phyloP scores from a whole-genome alignment of 2,797 vertebrate species.

The Neosilurus hyrtlii region DNA sequence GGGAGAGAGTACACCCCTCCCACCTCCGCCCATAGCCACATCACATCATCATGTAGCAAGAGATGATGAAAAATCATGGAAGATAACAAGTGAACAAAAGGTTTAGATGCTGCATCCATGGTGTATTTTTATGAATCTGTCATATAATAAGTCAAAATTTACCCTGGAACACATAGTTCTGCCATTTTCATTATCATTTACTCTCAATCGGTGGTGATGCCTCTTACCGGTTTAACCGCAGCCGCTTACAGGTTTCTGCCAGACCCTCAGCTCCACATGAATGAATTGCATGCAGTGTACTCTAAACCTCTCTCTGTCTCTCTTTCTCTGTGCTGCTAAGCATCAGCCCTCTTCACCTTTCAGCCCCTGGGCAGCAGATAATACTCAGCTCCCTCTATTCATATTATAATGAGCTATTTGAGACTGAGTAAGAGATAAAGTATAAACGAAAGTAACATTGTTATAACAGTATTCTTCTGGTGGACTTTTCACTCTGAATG shows the following conservation, averaged over 20 bases:
- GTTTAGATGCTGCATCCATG: not conserved
- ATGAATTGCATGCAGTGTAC: conserved; percentile 6
- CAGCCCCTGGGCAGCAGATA: conserved; percentile 29
- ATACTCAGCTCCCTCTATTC: conserved; percentile 41
- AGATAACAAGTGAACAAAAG: not conserved
- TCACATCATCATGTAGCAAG: not conserved
- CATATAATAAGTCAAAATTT: not conserved
- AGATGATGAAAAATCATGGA: not conserved
- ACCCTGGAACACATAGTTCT: not conserved
- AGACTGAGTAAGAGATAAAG: conserved; percentile 28
- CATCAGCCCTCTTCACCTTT: conserved; percentile 45
- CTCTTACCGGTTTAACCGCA: conserved; percentile 4
- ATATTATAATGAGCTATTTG: conserved; percentile 54
- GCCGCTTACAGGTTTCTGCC: not conserved
- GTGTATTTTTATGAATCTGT: not conserved
- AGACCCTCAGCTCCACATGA: not conserved
- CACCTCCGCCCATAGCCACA: not conserved
- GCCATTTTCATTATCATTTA: not conserved
- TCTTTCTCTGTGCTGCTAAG: conserved; percentile 29
- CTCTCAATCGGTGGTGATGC: not conserved
- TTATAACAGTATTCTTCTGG: conserved; percentile 6
- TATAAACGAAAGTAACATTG: conserved; percentile 17
- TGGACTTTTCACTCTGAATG: not conserved
- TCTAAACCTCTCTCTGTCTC: conserved; percentile 20
- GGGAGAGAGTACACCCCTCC: not conserved